These are phyloP conservation scores for Pedicia rivosa DNA, from an alignment of 2,888 invertebrate genomes.

Conservation along the genomic window DNA sequence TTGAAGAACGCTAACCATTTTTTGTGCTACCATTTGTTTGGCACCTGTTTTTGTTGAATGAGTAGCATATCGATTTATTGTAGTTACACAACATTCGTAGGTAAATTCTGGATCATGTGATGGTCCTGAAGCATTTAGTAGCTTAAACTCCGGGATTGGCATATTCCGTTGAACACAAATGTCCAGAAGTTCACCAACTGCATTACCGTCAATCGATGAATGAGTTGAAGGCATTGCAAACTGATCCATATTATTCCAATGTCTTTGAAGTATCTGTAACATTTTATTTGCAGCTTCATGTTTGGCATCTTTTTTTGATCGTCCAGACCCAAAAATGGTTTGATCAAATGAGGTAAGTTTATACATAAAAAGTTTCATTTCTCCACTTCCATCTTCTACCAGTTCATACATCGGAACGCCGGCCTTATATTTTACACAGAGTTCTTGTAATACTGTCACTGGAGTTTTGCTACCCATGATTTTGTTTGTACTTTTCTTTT, in stretches of 20 bases:
- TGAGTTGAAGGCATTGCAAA: conserved; percentile 13
- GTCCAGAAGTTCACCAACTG: conserved; percentile 23
- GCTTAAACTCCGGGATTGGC: conserved; percentile 24
- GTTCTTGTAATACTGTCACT: conserved; percentile 25
- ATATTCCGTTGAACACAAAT: conserved; percentile 24
- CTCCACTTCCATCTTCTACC: conserved; percentile 19
- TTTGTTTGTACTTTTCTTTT: too few species aligned
- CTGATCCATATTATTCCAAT: conserved; percentile 29
- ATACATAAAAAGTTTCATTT: conserved; percentile 20
- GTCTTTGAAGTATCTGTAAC: conserved; percentile 30
- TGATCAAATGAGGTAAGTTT: conserved; percentile 23
- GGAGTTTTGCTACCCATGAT: too few species aligned
- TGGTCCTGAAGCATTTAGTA: conserved; percentile 22
- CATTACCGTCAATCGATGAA: conserved; percentile 16
- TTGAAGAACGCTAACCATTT: conserved; percentile 20
- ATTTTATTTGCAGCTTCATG: conserved; percentile 27
- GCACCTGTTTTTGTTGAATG: conserved; percentile 29
- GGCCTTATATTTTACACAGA: conserved; percentile 21
- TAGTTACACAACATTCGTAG: conserved; percentile 22
- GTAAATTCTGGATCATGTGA: conserved; percentile 28
- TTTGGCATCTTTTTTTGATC: conserved; percentile 32
- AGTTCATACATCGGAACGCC: conserved; percentile 19
- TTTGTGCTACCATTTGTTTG: conserved; percentile 25
- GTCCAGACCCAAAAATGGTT: conserved; percentile 29
- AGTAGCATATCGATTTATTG: conserved; percentile 23